Evolutionary conservation across 2,888 invertebrate genomes (phyloP).

Genomic region (Trachelus iudaicus): DNA sequence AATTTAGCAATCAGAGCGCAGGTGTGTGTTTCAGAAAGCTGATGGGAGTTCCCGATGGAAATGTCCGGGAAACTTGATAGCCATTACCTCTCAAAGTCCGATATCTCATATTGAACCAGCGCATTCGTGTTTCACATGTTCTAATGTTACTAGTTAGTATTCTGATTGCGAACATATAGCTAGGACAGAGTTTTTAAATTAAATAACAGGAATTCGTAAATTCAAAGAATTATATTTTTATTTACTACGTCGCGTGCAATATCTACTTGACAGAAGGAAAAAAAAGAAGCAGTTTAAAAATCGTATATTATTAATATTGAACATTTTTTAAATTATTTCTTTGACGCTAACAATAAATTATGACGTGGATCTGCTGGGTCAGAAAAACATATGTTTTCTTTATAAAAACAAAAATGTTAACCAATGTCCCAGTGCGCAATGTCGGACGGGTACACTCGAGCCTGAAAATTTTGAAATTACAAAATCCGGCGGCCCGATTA

Average conservation of each 20-base stretch:
- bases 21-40: constrained; percentile 40
- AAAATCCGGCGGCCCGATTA: constrained; percentile 24
- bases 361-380: not conserved
- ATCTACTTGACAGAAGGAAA: not conserved
- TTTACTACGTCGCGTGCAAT: not conserved
- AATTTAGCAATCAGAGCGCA: constrained; percentile 56
- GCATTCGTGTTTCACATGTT: not conserved
- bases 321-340: not conserved
- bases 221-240: not conserved
- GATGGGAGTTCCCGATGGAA: constrained; percentile 14
- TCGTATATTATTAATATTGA: too few species aligned
- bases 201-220: not conserved
- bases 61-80: not conserved
- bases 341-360: not conserved
- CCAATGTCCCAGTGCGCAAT: not conserved
- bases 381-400: not conserved
- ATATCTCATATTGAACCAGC: not conserved
- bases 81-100: not conserved
- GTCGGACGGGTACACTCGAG: not conserved
- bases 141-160: not conserved
- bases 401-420: not conserved
- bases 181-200: not conserved
- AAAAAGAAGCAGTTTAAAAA: not conserved
- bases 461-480: not conserved
- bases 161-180: not conserved